Evolutionary conservation across 2,888 invertebrate species (phyloP), one percentile per base, ranked within the genome.

Genomic region (Drosophila anomalata): DNA sequence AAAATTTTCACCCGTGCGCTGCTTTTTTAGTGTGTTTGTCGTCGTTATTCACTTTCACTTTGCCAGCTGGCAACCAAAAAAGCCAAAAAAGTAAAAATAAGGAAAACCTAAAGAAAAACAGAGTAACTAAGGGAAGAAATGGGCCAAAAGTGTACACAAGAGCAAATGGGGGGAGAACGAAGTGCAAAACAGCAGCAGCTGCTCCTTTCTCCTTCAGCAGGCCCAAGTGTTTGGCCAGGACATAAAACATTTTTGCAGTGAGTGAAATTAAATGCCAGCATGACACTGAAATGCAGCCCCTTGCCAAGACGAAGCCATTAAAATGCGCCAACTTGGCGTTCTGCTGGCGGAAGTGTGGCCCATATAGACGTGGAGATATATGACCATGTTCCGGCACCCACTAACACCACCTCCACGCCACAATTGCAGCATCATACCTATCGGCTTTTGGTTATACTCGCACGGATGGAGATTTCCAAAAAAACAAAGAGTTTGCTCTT

Each of bases 231-330:
- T 81, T 88, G 73, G 77, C 77, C 80, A 84, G 82, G 88, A 84
- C 88, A 84, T 88, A 86, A 88, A 88, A 86, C 76, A 84, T 88
- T 78, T 80, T 82, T 74, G 75, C 88, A 70, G 84, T 76, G 87
- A 88, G 87, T 83, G 83, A 84, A 88, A 84, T 84, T 88, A 84
- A 84, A 84, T 80, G 86, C 88, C 80, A 80, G 86, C 83, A 74
- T 84, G 84, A 84, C 88, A 86, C 84, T 86, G 84, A 86, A 88
- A 76, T 80, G 87, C 83, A 79, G 74, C 80, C 36, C 59, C 58
- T 31, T 63, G 76, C 69, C 77, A 77, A 86, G 80, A 80, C 83
- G 86, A 86, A 73, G 77, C 85, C 87, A 87, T 82, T 82, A 87
- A 82, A 87, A 81, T 71, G 77, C 85, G 77, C 78, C 62, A 73